Evolutionary conservation across 2,113 vertebrate genomes (phyloP), one percentile per base, ranked within the genome.

Genomic region (Bombycilla garrulus): DNA sequence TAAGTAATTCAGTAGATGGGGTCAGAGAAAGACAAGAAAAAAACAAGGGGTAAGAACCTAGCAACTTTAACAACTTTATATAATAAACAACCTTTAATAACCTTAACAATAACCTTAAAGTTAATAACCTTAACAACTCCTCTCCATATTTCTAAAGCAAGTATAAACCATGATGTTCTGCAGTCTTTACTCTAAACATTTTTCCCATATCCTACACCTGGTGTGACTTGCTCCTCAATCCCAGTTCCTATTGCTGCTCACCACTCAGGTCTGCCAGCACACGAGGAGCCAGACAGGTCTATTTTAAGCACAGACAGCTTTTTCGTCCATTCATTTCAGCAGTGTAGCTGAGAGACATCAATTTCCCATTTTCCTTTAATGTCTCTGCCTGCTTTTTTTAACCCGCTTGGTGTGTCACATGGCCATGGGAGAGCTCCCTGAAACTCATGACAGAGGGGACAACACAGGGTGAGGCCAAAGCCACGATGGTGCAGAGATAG

Each of bases 271-370:
- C 56, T 69, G 57, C 28, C 47, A 67, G 60, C 38, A 74, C 35
- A 51, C 0, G 0, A 66, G 5, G 38, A 94, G 48, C 33, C 66
- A 85, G 38, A 11, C 9, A 44, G 36, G 44, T 24, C 15, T n/a
- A 7, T 24, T 22, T 44, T 31, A 69, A 80, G 57, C 45, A 64
- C 15, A 44, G 11, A 5, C 5, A 51, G 17, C 3, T 16, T 42
- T 73, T 33, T 50, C 2, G 2, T 17, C 35, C 54, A 5, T 11
- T 81, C 28, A 47, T 79, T 76, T 71, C 74, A 80, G 74, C 70
- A 44, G 40, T 0, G 3, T 5, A 64, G 57, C 44, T 56, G 31
- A 81, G 35, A 0, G 1, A 35, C 16, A 38, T 13, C 42, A 54
- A 44, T 23, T 67, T 40, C 57, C 25, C 17, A 20, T 5, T 25